Evolutionary conservation across 2,113 vertebrate genomes (phyloP).

Genomic region (Osmerus mordax): DNA sequence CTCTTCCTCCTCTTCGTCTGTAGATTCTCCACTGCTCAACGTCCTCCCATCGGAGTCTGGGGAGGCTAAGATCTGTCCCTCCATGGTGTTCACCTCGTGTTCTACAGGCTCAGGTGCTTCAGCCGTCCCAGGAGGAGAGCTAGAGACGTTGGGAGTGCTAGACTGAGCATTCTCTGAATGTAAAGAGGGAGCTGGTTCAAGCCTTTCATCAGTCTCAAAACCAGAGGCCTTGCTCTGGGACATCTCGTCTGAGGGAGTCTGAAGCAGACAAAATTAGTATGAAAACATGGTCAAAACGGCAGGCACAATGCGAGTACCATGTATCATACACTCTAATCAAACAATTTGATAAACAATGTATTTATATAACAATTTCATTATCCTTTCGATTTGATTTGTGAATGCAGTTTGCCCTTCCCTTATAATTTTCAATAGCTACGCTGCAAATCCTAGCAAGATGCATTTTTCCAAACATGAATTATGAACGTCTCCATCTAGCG

Average conservation of each 20-base stretch:
- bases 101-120: slow-evolving; percentile 17
- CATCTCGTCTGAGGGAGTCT: slow-evolving; percentile 22
- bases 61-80: not conserved
- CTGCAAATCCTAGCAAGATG: too few species aligned
- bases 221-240: slow-evolving; percentile 19
- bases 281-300: not conserved
- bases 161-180: not conserved
- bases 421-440: too few species aligned
- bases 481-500: too few species aligned
- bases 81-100: slow-evolving; percentile 14
- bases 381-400: too few species aligned
- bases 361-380: too few species aligned
- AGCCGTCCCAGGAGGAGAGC: slow-evolving; percentile 4
- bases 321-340: too few species aligned
- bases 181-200: slow-evolving; percentile 10
- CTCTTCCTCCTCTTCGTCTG: slow-evolving; percentile 71
- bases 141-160: slow-evolving; percentile 16
- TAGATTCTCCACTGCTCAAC: slow-evolving; percentile 80
- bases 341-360: too few species aligned
- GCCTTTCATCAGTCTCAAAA: slow-evolving; percentile 21
- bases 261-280: not conserved
- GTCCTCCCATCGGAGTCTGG: slow-evolving; percentile 68
- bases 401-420: too few species aligned
- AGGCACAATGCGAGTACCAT: too few species aligned
- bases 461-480: too few species aligned